Conservation (phyloP, 2,113 vertebrate genomes). For the Gorsachius goisagi region DNA sequence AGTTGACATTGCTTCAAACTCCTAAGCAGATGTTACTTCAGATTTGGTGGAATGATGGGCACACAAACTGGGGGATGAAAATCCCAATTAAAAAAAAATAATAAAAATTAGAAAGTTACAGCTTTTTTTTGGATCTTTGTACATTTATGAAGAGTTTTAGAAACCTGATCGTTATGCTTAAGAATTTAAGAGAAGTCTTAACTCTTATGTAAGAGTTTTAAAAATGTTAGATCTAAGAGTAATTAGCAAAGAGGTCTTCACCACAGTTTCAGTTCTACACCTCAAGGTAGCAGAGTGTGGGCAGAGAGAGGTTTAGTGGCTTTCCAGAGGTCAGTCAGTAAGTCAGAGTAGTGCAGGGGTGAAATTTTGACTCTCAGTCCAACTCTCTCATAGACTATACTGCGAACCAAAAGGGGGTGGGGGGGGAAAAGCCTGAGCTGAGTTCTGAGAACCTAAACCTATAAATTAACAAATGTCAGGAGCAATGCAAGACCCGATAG, state of each 20-base stretch:
- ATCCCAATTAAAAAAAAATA: neutral
- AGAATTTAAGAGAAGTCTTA: neutral
- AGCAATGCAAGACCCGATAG: neutral
- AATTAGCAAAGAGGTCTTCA: neutral
- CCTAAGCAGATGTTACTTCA: neutral
- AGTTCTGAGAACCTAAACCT: neutral
- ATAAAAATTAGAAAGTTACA: neutral
- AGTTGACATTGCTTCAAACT: neutral
- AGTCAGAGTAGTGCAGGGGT: neutral
- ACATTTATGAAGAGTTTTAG: neutral
- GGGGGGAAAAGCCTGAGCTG: neutral
- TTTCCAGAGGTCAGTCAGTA: neutral
- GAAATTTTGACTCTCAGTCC: neutral
- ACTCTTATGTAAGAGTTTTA: neutral
- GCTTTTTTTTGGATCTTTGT: neutral
- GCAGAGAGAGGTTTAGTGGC: neutral
- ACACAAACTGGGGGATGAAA: neutral
- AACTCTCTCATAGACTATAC: neutral
- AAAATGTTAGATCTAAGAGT: neutral
- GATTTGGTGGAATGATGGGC: neutral
- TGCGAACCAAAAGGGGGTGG: neutral
- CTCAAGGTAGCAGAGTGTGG: neutral
- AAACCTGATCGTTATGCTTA: neutral
- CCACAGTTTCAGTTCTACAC: neutral
- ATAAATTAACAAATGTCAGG: neutral